Evolutionary conservation across 2,888 invertebrate genomes (phyloP).

Genomic region (Apodemia duryi): DNA sequence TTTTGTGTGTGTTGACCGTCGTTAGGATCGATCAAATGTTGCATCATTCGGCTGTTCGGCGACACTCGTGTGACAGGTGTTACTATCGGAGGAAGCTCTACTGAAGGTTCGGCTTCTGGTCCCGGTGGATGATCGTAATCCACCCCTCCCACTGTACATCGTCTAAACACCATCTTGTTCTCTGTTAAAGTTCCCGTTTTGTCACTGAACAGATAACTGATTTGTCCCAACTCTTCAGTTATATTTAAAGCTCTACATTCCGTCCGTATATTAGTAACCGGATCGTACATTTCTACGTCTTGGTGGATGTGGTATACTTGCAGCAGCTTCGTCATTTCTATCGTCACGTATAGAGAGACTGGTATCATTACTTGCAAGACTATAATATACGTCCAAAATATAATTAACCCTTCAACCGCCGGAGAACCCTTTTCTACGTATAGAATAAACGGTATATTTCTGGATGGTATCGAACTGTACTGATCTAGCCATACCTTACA

Average conservation of each 20-base stretch:
- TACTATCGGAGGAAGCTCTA: constrained; percentile 67
- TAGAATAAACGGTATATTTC: constrained; percentile 84
- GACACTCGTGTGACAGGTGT: constrained; percentile 70
- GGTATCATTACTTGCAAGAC: constrained; percentile 98
- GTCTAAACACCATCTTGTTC: constrained; percentile 97
- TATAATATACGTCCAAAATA: constrained; percentile 97
- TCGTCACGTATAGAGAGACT: constrained; percentile 96
- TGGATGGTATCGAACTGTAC: constrained; percentile 60
- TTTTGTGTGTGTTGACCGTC: constrained; percentile 81
- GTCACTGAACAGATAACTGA: constrained; percentile 94
- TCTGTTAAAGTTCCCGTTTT: constrained; percentile 99
- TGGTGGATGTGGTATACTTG: constrained; percentile 97
- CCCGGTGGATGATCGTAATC: constrained; percentile 92
- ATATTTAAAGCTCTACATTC: constrained; percentile 97
- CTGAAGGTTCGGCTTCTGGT: constrained; percentile 82
- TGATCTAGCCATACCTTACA: constrained; percentile 91
- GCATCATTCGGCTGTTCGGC: constrained; percentile 61
- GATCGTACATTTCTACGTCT: constrained; percentile 92
- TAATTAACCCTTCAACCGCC: constrained; percentile 87
- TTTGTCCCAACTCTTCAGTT: constrained; percentile 97
- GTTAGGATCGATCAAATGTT: constrained; percentile 58
- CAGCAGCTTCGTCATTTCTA: constrained; percentile 96
- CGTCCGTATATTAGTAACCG: constrained; percentile 84
- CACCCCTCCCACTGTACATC: constrained; percentile 92
- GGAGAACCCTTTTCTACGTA: constrained; percentile 71